A percentile compares a stretch with the other conserved stretches of the same genome.
Conservation (phyloP, 2,888 invertebrate species). For the Cheilosia vernalis region DNA sequence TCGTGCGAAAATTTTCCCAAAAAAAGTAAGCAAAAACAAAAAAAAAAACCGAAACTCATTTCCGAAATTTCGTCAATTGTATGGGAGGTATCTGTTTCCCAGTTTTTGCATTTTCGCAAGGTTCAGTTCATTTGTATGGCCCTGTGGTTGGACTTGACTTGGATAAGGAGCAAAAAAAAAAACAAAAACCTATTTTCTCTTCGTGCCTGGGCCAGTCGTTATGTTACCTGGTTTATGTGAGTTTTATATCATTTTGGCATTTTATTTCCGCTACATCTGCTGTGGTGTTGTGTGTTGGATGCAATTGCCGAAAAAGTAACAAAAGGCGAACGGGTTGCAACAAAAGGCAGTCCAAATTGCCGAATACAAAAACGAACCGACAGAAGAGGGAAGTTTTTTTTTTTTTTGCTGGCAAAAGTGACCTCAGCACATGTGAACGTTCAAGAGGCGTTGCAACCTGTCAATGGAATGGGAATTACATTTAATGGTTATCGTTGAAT, state of each 20-base stretch:
- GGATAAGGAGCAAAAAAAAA: neutral
- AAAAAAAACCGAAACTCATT: slow-evolving; percentile 60
- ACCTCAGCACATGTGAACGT: slow-evolving; percentile 56
- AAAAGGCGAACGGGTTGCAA: slow-evolving; percentile 42
- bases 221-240: slow-evolving; percentile 67
- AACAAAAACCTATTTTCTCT: slow-evolving; percentile 3
- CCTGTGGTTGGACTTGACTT: slow-evolving; percentile 19
- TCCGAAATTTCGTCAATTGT: slow-evolving; percentile 67
- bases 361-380: slow-evolving; percentile 17
- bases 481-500: slow-evolving; percentile 65
- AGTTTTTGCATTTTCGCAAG: slow-evolving; percentile 29
- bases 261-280: slow-evolving; percentile 75
- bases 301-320: slow-evolving; percentile 52
- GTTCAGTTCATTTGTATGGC: slow-evolving; percentile 54
- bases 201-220: slow-evolving; percentile 29
- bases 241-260: slow-evolving; percentile 74
- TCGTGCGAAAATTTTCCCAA: slow-evolving; percentile 55
- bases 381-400: slow-evolving; percentile 14
- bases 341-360: slow-evolving; percentile 26
- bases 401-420: slow-evolving; percentile 14
- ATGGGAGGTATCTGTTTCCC: slow-evolving; percentile 32
- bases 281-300: slow-evolving; percentile 30
- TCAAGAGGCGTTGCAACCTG: slow-evolving; percentile 68
- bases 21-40: slow-evolving; percentile 16
- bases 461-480: slow-evolving; percentile 69